These are phyloP conservation scores for Schrankia costaestrigalis DNA, from an alignment of 2,888 invertebrate genomes.

Conservation along the genomic window DNA sequence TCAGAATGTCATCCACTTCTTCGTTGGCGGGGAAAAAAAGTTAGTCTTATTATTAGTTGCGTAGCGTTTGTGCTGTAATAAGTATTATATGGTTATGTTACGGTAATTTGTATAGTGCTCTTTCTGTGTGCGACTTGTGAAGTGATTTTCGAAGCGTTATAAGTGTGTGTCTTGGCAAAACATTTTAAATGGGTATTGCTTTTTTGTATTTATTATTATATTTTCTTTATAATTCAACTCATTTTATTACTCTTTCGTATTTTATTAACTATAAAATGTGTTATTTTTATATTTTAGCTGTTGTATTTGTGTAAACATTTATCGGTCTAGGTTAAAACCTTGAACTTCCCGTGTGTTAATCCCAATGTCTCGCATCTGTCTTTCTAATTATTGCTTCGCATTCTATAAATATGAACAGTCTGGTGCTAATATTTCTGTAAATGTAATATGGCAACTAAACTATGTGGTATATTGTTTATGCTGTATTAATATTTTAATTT, in stretches of 20 bases:
- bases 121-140: slow-evolving; percentile 10
- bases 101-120: slow-evolving; percentile 10
- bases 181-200: slow-evolving; percentile 5
- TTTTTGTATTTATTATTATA: slow-evolving; percentile 2
- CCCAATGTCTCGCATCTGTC: slow-evolving; percentile 9
- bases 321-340: slow-evolving; percentile 12
- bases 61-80: slow-evolving; percentile 23
- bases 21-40: slow-evolving; percentile 64
- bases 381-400: slow-evolving; percentile 10
- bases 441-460: background rate
- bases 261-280: too few relatives aligned
- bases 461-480: too few relatives aligned
- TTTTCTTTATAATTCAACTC: background rate
- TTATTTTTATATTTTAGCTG: too few relatives aligned
- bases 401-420: slow-evolving; percentile 13
- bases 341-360: slow-evolving; percentile 20
- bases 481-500: too few relatives aligned
- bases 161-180: background rate
- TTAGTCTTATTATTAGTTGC: slow-evolving; percentile 61
- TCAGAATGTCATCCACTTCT: slow-evolving; percentile 68
- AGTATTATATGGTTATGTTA: slow-evolving; percentile 16
- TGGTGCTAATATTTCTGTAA: slow-evolving; percentile 7
- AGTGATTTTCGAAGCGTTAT: slow-evolving; percentile 9
- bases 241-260: background rate
- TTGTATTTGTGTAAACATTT: too few relatives aligned